phyloP scores from a whole-genome alignment of 2,888 invertebrate genomes.

The Exocentrus adspersus region DNA sequence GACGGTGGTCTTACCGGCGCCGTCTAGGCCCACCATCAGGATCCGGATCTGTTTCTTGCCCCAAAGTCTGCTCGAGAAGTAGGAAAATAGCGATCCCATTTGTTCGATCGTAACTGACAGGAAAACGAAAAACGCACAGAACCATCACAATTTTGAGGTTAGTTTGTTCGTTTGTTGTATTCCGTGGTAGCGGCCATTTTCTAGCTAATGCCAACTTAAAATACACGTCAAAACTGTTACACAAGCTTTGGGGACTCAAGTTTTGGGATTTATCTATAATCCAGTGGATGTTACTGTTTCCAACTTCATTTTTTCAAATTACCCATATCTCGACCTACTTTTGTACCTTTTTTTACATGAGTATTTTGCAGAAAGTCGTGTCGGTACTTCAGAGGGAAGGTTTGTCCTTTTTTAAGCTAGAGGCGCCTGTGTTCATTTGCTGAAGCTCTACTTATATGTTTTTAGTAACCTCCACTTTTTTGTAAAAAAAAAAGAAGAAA shows the following conservation, averaged over 20 bases:
- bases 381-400: constrained; percentile 63
- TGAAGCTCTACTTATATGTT: constrained; percentile 35
- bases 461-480: constrained; percentile 6
- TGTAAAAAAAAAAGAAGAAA: neutral
- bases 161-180: no score
- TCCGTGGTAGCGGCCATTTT: no score
- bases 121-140: no score
- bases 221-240: no score
- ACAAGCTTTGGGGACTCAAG: neutral
- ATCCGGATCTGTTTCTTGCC: constrained; percentile 47
- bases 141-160: no score
- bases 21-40: constrained; percentile 84
- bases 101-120: no score
- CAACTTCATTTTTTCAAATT: neutral
- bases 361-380: constrained; percentile 64
- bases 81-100: constrained; percentile 46
- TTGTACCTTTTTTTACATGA: no score
- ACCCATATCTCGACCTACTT: no score
- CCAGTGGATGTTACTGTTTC: constrained; percentile 7
- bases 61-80: constrained; percentile 39
- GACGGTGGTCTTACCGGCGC: constrained; percentile 96
- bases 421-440: constrained; percentile 36
- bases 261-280: no score
- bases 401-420: constrained; percentile 58
- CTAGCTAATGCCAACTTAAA: no score